Evolutionary conservation across 1,140 invertebrate species (phyloP), one percentile per base, ranked within the genome.

Genomic region (Ptiloglossa arizonensis): DNA sequence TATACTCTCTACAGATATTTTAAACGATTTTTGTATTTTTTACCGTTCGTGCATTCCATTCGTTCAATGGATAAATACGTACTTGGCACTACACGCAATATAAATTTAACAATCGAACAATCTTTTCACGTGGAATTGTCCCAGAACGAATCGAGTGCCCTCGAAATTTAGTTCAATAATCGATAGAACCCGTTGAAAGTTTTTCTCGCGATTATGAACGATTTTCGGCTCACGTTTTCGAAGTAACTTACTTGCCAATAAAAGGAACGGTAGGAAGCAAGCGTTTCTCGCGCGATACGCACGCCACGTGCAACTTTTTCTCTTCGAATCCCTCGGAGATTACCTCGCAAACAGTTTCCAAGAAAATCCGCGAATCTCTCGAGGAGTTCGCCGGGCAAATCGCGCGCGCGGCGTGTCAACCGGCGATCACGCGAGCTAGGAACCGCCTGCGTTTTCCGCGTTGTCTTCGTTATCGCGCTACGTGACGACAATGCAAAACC

Each of bases 361-460:
- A 44, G 59, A 62, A 41, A 62, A 60, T 60, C 32, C 57, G 9
- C 32, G 32, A 4, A n/a, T 38, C 46, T 35, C 57, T 29, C 57
- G 57, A 59, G 57, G 57, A n/a, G 32, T 62, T 62, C 35, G 35
- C 35, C 35, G 17, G 59, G 59, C 59, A 62, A 62, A 62, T 57
- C 27, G 59, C 19, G 24, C 52, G n/a, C n/a, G 29, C 29, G 0
- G 56, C 19, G 56, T 35, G 59, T 41, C 59, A 62, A 41, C 19
- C 48, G 5, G 35, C 19, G 59, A 62, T 62, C 6, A n/a, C 59
- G 13, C 5, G 59, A 9, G 59, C 11, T 1, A 41, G 29, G 13
- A n/a, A n/a, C n/a, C 15, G 29, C n/a, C 29, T 11, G 60, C 60
- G 60, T 44, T 44, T 41, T 44, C 60, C 27, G n/a, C 13, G n/a